Base-by-base conservation (phyloP, 2,888 invertebrate species). In the Rapana venosa region DNA sequence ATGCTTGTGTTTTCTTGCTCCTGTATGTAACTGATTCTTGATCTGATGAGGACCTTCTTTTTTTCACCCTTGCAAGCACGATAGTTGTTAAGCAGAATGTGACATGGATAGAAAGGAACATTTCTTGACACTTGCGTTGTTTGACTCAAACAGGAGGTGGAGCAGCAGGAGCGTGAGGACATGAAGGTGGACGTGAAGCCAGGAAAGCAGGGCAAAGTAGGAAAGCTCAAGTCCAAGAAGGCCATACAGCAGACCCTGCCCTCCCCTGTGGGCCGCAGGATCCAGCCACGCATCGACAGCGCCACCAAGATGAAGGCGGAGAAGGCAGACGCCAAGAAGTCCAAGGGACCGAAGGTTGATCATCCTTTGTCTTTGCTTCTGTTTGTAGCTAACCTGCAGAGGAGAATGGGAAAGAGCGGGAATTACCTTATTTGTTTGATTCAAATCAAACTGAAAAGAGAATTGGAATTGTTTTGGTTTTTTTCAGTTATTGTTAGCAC, bases 221-320 rank as follows among this genome's bases (percentile, higher is more conserved):
- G 93, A 30, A 92, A 92, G 70, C 88, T 90, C 6, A 93, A 93
- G 87, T 89, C 92, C 26, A 93, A 93, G 74, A 94, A 94, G 90
- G 88, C 93, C 35, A 47, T 92, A 6, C 88, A 93, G 47, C 97
- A 98, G 94, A 97, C 97, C 0, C 94, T 97, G 91, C 98, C 98
- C 0, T 97, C 97, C 0, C 97, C 97, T 0, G 96, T 97, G 91
- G 97, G 97, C 0, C 96, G 97, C 56, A 96, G 98, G 87, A 97
- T 98, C 8, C 97, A 96, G 92, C 98, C 98, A 0, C 97, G 97
- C 93, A 97, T 98, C 79, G 97, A 98, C 36, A 97, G 97, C 0
- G 98, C 98, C 84, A 96, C 98, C 90, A 98, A 97, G 95, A 98
- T 97, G 96, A 97, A 98, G 95, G 97, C 97, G 90, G 97, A 97